Base-by-base conservation (phyloP, 2,113 vertebrate genomes). In the Rhizomys pruinosus region DNA sequence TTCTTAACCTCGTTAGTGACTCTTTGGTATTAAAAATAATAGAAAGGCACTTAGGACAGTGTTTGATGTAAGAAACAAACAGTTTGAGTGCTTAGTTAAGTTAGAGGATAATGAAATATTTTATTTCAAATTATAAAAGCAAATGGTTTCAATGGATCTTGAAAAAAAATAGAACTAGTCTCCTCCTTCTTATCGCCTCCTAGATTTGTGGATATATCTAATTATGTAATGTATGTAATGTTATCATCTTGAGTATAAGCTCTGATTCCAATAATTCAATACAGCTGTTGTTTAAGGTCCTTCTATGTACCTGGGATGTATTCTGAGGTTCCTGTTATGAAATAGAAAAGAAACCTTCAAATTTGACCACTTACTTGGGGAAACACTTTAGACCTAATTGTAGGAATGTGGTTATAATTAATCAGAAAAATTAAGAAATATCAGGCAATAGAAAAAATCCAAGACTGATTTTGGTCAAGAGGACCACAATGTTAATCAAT, bases 51-150 rank as follows among this genome's bases (percentile, higher is more conserved):
- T 80, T 71, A 39, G 22, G 32, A 59, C 22, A 87, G 34, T 85
- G 77, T 90, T 87, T 92, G 37, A 79, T 59, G 6, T 81, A 61
- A 82, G 73, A 94, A 92, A 90, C 78, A 81, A 88, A 94, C 81
- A 15, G 27, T 9, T 68, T 90, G 37, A 71, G 55, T 80, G 34
- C 22, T 95, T 61, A 90, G 42, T 73, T 89, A 23, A 71, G 2
- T 42, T 86, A 89, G 42, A 80, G 90, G 80, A 76, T 77, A 91
- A 87, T 88, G 42, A 42, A 6, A 8, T 81, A 47, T 82, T 92
- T 89, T 78, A 78, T 76, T 12, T 92, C 52, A 89, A 29, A 20
- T 88, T 74, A 42, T 47, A 84, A 57, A 94, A 66, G n/a, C 27
- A 93, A 71, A 84, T 94, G 52, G 52, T 90, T 91, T 84, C 34